Evolutionary conservation across 1,140 invertebrate genomes (phyloP), one percentile per base, ranked within the genome.

Genomic region (Aphelenchoides fujianensis): DNA sequence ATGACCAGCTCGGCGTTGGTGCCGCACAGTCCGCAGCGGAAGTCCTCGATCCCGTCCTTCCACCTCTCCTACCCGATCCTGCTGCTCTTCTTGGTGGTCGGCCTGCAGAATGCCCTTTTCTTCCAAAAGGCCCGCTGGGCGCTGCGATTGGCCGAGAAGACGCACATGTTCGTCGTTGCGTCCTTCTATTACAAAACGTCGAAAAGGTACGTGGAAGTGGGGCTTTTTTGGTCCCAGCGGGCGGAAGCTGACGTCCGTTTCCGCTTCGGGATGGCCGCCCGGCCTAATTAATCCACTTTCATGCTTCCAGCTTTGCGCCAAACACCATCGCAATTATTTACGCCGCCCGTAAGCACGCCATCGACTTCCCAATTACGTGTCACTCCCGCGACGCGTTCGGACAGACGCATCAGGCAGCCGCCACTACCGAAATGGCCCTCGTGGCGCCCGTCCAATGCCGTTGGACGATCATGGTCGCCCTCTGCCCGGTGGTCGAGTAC

Each of bases 161-260:
- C 73, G n/a, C 73, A 72, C 36, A 72, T 72, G 73, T 72, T 72
- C 32, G 35, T 72, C 2, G 73, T 72, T 7, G 36, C 73, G n/a
- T 41, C 71, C 5, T 72, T 72, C 32, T 72, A 72, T 28, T 72
- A 72, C 41, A 67, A 72, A n/a, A 2, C 54, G n/a, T 72, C 71
- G 35, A 72, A 72, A 66, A 72, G 71, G 71, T 72, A 75, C 28
- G 69, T 1, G 2, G 36, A 66, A 2, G 37, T 30, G 16, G 1
- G 23, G 28, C 35, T 70, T 3, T 32, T 70, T 70, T 70, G 28
- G 3, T 53, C 7, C 7, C 32, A 19, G 27, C 16, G 16, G 55
- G 55, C 57, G 48, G 57, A 12, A 52, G 16, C 31, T 61, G 27
- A 34, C n/a, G n/a, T n/a, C n/a, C n/a, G n/a, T n/a, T n/a, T n/a